Conservation (phyloP, 2,797 vertebrate genomes). For the Sebastes flavidus region DNA sequence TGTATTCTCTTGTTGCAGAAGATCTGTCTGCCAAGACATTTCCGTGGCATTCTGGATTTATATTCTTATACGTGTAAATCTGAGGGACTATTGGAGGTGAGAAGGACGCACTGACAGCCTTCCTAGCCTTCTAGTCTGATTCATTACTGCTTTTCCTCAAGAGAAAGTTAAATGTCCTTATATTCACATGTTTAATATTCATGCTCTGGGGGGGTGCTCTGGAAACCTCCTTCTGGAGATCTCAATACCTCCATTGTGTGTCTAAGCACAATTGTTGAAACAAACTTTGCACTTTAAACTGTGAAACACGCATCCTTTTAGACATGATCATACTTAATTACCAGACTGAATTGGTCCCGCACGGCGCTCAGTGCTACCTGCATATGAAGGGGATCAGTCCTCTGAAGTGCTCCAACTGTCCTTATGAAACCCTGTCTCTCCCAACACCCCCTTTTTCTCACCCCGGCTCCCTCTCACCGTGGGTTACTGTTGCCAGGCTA, state of each 20-base stretch:
- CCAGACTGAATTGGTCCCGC: conserved; percentile 30
- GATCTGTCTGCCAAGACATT: conserved; percentile 17
- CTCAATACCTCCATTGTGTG: conserved; percentile 66
- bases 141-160: conserved; percentile 26
- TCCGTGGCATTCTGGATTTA: conserved; percentile 23
- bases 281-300: conserved; percentile 61
- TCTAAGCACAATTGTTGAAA: conserved; percentile 62
- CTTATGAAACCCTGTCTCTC: conserved; percentile 78
- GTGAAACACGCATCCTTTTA: conserved; percentile 43
- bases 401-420: conserved; percentile 79
- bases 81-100: not conserved
- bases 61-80: not conserved
- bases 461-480: conserved; percentile 77
- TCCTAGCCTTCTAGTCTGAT: conserved; percentile 7
- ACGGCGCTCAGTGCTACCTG: conserved; percentile 52
- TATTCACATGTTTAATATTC: conserved; percentile 70
- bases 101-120: not conserved
- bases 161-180: conserved; percentile 57
- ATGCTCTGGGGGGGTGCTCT: conserved; percentile 45
- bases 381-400: conserved; percentile 55
- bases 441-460: conserved; percentile 63
- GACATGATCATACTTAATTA: conserved; percentile 49
- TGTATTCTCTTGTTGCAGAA: conserved; percentile 13
- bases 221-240: conserved; percentile 49
- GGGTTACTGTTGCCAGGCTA: conserved; percentile 90